Evolutionary conservation across 2,888 invertebrate genomes (phyloP).

Genomic region (Luperina nickerlii): DNA sequence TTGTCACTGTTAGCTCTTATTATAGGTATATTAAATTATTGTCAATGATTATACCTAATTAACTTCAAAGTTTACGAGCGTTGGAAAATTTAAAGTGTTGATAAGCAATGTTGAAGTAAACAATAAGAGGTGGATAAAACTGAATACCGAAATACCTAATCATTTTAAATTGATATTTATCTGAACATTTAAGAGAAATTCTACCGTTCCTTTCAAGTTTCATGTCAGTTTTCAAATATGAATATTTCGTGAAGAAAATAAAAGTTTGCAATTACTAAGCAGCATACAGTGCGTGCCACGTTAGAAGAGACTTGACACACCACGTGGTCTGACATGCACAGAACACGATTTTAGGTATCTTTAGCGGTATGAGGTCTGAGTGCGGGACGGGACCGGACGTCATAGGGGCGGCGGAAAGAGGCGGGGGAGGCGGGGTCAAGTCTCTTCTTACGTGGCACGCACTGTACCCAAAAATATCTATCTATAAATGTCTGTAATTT

Average conservation of each 20-base stretch:
- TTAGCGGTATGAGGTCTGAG: too few species aligned
- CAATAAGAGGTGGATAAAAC: slow-evolving; percentile 51
- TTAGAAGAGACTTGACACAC: too few species aligned
- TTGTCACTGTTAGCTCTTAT: slow-evolving; percentile 32
- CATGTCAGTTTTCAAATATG: background rate
- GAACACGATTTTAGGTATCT: too few species aligned
- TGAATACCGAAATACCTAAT: slow-evolving; percentile 15
- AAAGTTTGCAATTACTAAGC: background rate
- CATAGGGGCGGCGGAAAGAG: too few species aligned
- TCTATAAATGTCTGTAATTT: background rate
- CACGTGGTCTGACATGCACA: too few species aligned
- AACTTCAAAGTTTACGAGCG: slow-evolving; percentile 21
- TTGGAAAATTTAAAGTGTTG: slow-evolving; percentile 53
- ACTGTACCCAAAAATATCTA: background rate
- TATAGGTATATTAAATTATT: slow-evolving; percentile 21
- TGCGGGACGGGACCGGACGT: too few species aligned
- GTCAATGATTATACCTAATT: slow-evolving; percentile 26
- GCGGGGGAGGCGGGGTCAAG: too few species aligned
- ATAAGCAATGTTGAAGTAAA: slow-evolving; percentile 47
- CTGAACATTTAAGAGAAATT: background rate
- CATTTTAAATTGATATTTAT: background rate
- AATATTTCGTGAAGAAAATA: slow-evolving; percentile 3
- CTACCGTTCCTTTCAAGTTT: background rate
- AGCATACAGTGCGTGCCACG: too few species aligned
- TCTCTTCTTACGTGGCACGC: too few species aligned